These are phyloP conservation scores for Toxostoma redivivum DNA, from an alignment of 2,113 vertebrate species.

Conservation along the genomic window DNA sequence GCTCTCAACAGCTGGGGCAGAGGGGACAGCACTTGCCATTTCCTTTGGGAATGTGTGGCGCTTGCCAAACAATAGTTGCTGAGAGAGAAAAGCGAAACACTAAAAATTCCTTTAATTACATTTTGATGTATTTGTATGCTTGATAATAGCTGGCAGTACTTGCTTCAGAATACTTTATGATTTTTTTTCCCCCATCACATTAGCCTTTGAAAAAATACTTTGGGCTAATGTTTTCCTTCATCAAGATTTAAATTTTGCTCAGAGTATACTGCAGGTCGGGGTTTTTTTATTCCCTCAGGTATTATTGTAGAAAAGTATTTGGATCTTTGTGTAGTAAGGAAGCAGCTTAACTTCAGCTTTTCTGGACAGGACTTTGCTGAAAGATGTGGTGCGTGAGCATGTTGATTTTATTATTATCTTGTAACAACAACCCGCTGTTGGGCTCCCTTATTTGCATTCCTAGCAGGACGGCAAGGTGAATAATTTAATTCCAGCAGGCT, in stretches of 20 bases:
- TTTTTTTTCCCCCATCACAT: not conserved
- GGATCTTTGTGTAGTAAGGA: not conserved
- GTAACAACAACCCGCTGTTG: not conserved
- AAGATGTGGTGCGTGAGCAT: not conserved
- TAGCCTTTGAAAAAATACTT: not conserved
- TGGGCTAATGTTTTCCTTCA: not conserved
- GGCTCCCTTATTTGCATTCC: slow-evolving; percentile 52
- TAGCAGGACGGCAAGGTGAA: slow-evolving; percentile 37
- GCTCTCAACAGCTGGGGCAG: not conserved
- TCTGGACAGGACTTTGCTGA: not conserved
- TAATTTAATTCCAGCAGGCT: slow-evolving; percentile 48
- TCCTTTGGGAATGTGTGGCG: not conserved
- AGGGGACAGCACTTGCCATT: not conserved
- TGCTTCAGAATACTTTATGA: not conserved
- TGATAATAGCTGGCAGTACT: not conserved
- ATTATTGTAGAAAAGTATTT: not conserved
- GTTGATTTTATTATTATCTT: slow-evolving; percentile 12
- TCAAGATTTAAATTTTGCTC: not conserved
- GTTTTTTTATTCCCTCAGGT: rapidly evolving
- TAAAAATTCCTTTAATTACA: not conserved
- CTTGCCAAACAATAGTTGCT: not conserved
- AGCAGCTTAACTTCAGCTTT: not conserved
- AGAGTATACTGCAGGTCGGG: not conserved
- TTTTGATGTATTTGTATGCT: not conserved
- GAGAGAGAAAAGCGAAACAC: not conserved